These are phyloP conservation scores for Pangasius mekongensis DNA, from an alignment of 2,797 vertebrate genomes.

Conservation along the genomic window DNA sequence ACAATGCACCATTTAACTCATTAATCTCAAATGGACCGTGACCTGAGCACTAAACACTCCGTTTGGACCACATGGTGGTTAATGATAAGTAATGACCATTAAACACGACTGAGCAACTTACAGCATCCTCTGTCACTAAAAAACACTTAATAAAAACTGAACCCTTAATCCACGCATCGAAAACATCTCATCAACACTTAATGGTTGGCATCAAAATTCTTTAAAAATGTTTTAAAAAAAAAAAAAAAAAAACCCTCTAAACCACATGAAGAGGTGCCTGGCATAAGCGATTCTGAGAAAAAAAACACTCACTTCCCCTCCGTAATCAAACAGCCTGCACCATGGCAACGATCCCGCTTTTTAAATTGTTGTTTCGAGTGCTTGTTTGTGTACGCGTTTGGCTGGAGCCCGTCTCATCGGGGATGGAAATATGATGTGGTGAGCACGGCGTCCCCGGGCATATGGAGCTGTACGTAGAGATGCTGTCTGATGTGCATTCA, in stretches of 20 bases:
- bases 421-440: constrained; percentile 76
- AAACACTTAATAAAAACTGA: not conserved
- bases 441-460: constrained; percentile 64
- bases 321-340: constrained; percentile 57
- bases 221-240: constrained; percentile 37
- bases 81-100: constrained; percentile 4
- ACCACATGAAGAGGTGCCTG: constrained; percentile 72
- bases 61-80: constrained; percentile 19
- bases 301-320: constrained; percentile 59
- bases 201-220: constrained; percentile 24
- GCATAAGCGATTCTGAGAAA: constrained; percentile 71
- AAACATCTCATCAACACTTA: constrained; percentile 14
- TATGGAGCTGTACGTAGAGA: constrained; percentile 66
- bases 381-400: constrained; percentile 50
- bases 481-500: constrained; percentile 74
- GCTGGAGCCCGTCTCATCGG: constrained; percentile 62
- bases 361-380: constrained; percentile 51
- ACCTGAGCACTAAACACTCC: constrained; percentile 31
- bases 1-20: constrained; percentile 53
- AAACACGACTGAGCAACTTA: not conserved
- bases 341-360: constrained; percentile 45
- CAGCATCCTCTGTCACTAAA: not conserved
- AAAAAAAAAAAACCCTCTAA: constrained; percentile 46
- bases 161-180: not conserved
- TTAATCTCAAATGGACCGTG: constrained; percentile 45